Base-by-base conservation (phyloP, 2,888 invertebrate species). In the Lacanobia oleracea region DNA sequence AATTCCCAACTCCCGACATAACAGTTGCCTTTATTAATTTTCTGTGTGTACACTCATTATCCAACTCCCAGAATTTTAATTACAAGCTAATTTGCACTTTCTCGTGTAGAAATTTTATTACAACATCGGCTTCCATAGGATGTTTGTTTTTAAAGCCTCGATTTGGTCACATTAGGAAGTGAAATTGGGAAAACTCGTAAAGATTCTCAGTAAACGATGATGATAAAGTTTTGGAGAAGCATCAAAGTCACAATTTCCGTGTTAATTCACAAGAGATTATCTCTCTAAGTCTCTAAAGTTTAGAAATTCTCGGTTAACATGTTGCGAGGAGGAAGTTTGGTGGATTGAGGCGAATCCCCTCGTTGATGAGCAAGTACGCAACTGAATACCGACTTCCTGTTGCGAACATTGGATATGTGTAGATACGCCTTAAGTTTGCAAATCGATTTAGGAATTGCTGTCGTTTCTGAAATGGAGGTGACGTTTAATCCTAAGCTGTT, bases 321-420 rank as follows among this genome's bases (percentile, higher is more conserved):
- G 90, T 91, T 90, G 88, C 88, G 79, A 87, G 79, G 92, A 86
- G 88, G 90, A 94, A 94, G 93, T 94, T 94, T 89, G 88, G 86
- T 90, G 88, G 91, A 93, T 94, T 91, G 92, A 90, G 86, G 90
- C 87, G 89, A 92, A 89, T 89, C 90, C 88, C 87, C 86, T 82
- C 77, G 87, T 88, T 91, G 90, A 92, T 91, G 91, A 91, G 90
- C 86, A 84, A 88, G 88, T 88, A 88, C 87, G 88, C 86, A 89
- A 88, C 90, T 89, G 88, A 87, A 91, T 88, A 91, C 86, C 71
- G 86, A 83, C 89, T 89, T 90, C 86, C 89, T 87, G 85, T 84
- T 87, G 82, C 77, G 69, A 87, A 86, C 86, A 86, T 87, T 88
- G 82, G 83, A 85, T 88, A 81, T 79, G 74, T 83, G 75, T 82